These are phyloP conservation scores for Himalopsyche kuldschensis DNA, from an alignment of 2,888 invertebrate genomes.

Conservation along the genomic window DNA sequence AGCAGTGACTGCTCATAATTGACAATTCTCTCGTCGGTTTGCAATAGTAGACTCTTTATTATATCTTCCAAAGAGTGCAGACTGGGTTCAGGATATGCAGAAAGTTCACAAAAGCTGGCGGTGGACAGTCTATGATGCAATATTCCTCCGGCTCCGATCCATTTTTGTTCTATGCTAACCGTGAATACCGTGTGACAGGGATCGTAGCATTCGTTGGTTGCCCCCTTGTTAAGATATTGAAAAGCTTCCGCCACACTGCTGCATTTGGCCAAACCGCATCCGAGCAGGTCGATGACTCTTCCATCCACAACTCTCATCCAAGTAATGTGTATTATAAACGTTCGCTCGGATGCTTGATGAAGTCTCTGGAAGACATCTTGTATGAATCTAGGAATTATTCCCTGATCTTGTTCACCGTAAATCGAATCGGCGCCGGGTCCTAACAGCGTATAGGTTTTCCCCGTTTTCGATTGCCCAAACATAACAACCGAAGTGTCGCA, in stretches of 20 bases:
- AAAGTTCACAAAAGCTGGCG: slow-evolving; percentile 73
- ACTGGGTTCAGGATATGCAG: slow-evolving; percentile 63
- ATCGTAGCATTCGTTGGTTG: slow-evolving; percentile 58
- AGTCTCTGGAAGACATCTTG: slow-evolving; percentile 71
- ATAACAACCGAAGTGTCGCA: slow-evolving; percentile 75
- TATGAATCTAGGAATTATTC: slow-evolving; percentile 71
- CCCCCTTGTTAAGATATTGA: slow-evolving; percentile 69
- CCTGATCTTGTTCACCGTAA: slow-evolving; percentile 70
- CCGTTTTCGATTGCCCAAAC: slow-evolving; percentile 67
- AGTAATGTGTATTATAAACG: slow-evolving; percentile 67
- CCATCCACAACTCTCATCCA: slow-evolving; percentile 75
- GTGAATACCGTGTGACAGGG: slow-evolving; percentile 71
- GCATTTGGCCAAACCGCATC: slow-evolving; percentile 58
- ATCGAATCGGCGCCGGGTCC: slow-evolving; percentile 64
- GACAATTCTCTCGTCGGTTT: slow-evolving; percentile 57
- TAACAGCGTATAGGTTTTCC: slow-evolving; percentile 74
- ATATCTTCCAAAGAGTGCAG: slow-evolving; percentile 69
- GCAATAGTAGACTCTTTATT: slow-evolving; percentile 61
- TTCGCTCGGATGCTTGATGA: slow-evolving; percentile 65
- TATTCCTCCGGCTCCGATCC: slow-evolving; percentile 67
- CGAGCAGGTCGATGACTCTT: slow-evolving; percentile 63
- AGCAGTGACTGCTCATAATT: slow-evolving; percentile 69
- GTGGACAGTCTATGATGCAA: slow-evolving; percentile 73
- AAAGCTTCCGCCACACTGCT: slow-evolving; percentile 73
- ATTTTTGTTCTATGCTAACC: slow-evolving; percentile 73